Conservation (phyloP, 2,797 vertebrate genomes). For the Clamator glandarius region DNA sequence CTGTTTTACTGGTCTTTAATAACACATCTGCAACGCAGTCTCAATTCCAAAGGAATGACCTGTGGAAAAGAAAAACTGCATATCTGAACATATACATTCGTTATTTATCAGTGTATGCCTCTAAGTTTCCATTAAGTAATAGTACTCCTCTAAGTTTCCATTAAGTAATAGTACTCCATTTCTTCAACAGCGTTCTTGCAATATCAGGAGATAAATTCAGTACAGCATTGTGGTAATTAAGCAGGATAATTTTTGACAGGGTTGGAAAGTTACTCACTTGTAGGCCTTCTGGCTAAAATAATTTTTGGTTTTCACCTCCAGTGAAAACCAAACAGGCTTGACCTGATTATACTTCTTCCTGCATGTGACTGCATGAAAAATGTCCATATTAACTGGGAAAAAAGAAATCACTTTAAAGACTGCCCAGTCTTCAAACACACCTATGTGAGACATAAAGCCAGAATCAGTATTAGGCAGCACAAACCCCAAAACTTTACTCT, state of each 20-base stretch:
- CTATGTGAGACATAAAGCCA: neutral
- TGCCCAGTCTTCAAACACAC: neutral
- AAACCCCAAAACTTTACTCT: neutral
- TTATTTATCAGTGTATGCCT: neutral
- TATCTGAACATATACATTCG: neutral
- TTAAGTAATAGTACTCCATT: neutral
- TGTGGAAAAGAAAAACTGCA: neutral
- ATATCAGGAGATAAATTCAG: neutral
- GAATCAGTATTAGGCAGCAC: neutral
- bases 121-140: neutral
- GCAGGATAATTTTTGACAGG: conserved; percentile 2
- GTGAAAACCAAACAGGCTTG: neutral
- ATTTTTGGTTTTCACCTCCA: neutral
- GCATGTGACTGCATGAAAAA: neutral
- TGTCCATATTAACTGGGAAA: neutral
- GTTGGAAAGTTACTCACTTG: conserved; percentile 16
- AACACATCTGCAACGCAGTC: neutral
- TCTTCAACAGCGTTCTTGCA: conserved; percentile 23
- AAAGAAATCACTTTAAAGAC: neutral
- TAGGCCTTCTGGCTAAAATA: conserved; percentile 15
- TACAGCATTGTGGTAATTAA: neutral
- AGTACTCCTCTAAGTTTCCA: neutral
- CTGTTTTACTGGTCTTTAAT: neutral
- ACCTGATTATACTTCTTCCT: neutral
- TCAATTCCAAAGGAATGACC: neutral